Base-by-base conservation (phyloP, 53 echinoderm and acorn worm species). In the Apostichopus leukothele region DNA sequence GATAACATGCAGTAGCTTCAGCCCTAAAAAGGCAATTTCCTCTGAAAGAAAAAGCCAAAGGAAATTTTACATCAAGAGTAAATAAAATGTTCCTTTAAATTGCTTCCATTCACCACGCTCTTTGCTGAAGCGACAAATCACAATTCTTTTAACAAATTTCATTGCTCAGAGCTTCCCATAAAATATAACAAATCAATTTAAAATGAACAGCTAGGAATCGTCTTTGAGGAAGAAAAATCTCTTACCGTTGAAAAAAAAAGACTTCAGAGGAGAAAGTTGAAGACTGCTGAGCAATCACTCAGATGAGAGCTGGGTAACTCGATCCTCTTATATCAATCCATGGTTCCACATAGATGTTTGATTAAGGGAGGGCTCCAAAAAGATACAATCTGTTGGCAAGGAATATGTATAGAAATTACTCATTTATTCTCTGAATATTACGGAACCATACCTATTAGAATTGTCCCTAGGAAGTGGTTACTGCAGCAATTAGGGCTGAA, bases 11-110 rank as follows among this genome's bases (percentile, higher is more conserved):
- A 81, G 16, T 23, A 55, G 18, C 23, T 18, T 81, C 10, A 54
- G 81, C 81, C 81, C 81, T 81, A 81, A 81, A 71, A 81, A 20
- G 81, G 21, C 81, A 81, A 81, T 81, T 81, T 81, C 81, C 81
- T 54, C 59, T 59, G 20, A 55, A 22, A 59, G 55, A 16, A 57
- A 21, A 54, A 19, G 81, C 55, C 53, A 53, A 71, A 71, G 57
- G 81, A 81, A 81, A 16, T 81, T 19, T 81, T 57, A 9, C 39
- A 39, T 39, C 39, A 39, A 39, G 39, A 39, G 39, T 39, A 57
- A 57, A 57, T 57, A 57, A 57, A 57, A 57, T 57, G 57, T 39
- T 39, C 39, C 39, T 39, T 75, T 75, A 75, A 75, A 75, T 75
- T 75, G 50, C 20, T 75, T 75, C 13, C 26, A 11, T 18, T 50